These are phyloP conservation scores for Saguinus midas DNA, from an alignment of 2,113 vertebrate genomes.

Conservation along the genomic window DNA sequence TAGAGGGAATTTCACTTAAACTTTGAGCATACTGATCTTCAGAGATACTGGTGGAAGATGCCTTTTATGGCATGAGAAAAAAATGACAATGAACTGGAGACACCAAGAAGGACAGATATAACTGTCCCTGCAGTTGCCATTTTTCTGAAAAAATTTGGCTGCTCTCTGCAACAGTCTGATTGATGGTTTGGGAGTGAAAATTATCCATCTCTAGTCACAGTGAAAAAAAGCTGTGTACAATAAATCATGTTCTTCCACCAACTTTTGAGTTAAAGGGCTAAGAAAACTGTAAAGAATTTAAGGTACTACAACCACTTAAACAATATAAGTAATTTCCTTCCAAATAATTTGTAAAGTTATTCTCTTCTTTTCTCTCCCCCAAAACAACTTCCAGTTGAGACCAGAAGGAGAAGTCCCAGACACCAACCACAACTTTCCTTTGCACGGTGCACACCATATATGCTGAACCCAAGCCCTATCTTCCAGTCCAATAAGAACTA, in stretches of 20 bases:
- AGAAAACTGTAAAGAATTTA: not conserved
- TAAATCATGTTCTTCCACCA: not conserved
- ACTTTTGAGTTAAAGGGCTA: not conserved
- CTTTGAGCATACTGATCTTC: not conserved
- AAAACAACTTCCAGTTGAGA: not conserved
- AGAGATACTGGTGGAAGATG: not conserved
- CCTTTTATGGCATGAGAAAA: conserved; percentile 25
- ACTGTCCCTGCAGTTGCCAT: not conserved
- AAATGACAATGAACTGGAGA: not conserved
- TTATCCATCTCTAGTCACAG: not conserved
- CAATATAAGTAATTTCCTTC: not conserved
- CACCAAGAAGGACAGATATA: not conserved
- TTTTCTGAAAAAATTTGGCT: not conserved
- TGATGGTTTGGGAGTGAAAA: not conserved
- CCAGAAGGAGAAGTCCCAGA: not conserved
- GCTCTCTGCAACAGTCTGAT: not conserved
- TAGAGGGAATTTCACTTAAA: not conserved
- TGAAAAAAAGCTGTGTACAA: not conserved
- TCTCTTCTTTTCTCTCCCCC: not conserved
- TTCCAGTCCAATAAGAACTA: not conserved
- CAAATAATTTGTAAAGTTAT: not conserved
- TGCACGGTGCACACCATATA: not conserved
- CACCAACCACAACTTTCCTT: not conserved
- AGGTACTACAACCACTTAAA: not conserved
- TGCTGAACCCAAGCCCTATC: not conserved